Base-by-base conservation (phyloP, 1,140 invertebrate genomes). In the Heterodera carotae region DNA sequence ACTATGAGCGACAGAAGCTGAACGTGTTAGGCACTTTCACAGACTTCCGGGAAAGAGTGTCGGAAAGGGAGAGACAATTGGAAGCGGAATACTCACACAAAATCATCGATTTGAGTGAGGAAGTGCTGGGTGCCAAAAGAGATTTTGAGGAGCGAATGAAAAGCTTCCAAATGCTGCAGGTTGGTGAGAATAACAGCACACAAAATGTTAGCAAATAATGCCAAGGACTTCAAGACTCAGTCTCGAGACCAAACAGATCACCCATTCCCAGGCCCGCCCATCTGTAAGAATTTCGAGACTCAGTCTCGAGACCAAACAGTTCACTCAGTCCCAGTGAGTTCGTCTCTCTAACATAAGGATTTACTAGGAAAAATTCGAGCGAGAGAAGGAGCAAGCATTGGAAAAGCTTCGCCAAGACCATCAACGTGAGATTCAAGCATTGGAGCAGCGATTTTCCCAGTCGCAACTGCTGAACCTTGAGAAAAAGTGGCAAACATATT, bases 61-160 rank as follows among this genome's bases (percentile, higher is more conserved):
- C 83, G n/a, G 85, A 86, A 76, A 43, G 85, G 43, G 85, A 86
- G 69, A 68, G 86, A 53, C 87, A 82, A 33, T 72, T 86, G 33
- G 85, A 86, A 78, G 85, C 85, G 10, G 85, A 86, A 59, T 86
- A 86, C 70, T 86, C 85, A 18, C 78, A 75, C 31, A 86, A 88
- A 76, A 86, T 86, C 22, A 86, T 86, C 27, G 77, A 86, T 5
- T 77, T 86, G n/a, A 86, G 84, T 31, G 85, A 86, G 70, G 85
- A 86, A 62, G 85, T 86, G 2, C 68, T 86, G 12, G 82, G 81
- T 36, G 85, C 85, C 22, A 86, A 86, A 75, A 86, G 86, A 64
- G 86, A 86, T 59, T 86, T 86, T 69, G 85, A 86, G 76, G 80
- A 81, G 18, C 71, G 85, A 69, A 86, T 86, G 85, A 86, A 87